These are phyloP conservation scores for Creontiades dilutus DNA, from an alignment of 2,888 invertebrate species.

Conservation along the genomic window DNA sequence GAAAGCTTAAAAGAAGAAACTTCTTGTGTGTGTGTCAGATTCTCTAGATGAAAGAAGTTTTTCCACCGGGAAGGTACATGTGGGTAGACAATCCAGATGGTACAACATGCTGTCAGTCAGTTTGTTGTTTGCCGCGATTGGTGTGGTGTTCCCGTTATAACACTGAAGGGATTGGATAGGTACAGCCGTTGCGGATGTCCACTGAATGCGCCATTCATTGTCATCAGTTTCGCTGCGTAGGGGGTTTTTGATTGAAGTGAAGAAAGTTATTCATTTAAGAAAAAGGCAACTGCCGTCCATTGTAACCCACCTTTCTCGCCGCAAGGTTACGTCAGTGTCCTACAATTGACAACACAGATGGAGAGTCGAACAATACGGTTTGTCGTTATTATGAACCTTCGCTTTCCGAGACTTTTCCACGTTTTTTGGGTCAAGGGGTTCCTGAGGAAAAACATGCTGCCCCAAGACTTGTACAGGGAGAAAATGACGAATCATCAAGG, in stretches of 20 bases:
- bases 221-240: constrained; percentile 18
- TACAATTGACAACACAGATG: too few relatives aligned
- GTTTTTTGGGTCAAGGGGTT: too few relatives aligned
- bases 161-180: neutral
- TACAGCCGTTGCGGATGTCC: neutral
- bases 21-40: neutral
- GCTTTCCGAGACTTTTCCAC: too few relatives aligned
- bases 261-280: constrained; percentile 7
- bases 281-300: neutral
- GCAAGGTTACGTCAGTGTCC: too few relatives aligned
- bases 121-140: neutral
- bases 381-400: too few relatives aligned
- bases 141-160: neutral
- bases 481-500: too few relatives aligned
- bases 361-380: too few relatives aligned
- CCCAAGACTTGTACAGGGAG: too few relatives aligned
- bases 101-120: neutral
- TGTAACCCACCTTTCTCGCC: too few relatives aligned
- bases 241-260: neutral
- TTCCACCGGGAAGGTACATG: neutral
- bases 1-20: neutral
- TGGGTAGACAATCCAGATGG: neutral
- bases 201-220: constrained; percentile 8
- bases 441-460: too few relatives aligned
- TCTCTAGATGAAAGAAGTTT: constrained; percentile 22